Evolutionary conservation across 2,113 vertebrate genomes (phyloP).

Genomic region (Dipodomys ordii): DNA sequence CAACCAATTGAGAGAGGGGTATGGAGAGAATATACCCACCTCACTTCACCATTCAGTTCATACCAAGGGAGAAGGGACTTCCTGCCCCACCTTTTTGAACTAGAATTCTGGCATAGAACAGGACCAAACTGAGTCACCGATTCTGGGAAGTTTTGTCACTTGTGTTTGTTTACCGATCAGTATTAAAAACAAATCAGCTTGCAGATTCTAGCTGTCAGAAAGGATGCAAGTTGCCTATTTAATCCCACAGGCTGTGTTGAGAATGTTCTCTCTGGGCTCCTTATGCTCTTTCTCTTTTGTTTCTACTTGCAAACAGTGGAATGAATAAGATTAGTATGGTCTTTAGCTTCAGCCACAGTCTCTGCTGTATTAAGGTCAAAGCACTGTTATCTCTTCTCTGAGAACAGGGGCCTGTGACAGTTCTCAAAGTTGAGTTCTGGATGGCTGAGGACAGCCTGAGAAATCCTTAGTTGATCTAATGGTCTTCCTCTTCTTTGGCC

Average conservation of each 20-base stretch:
- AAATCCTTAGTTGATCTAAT: neutral
- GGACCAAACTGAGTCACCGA: neutral
- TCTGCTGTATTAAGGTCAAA: neutral
- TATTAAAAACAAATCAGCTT: constrained; percentile 11
- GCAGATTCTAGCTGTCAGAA: neutral
- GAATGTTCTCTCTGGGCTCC: neutral
- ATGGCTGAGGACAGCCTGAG: neutral
- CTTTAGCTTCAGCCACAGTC: neutral
- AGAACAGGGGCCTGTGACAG: neutral
- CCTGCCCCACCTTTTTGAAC: neutral
- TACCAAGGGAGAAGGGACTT: neutral
- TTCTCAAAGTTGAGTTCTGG: neutral
- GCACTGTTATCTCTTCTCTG: neutral
- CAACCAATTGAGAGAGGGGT: neutral
- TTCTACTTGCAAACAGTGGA: neutral
- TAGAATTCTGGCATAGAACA: neutral
- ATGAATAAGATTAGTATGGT: neutral
- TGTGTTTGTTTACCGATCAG: constrained; percentile 40
- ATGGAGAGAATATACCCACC: neutral
- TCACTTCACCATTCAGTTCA: neutral
- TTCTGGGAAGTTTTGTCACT: neutral
- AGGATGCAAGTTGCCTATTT: neutral
- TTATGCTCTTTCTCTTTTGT: neutral
- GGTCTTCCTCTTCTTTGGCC: neutral
- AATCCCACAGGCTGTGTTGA: constrained; percentile 20